Base-by-base conservation (phyloP, 2,888 invertebrate genomes). In the Harmothoe impar region DNA sequence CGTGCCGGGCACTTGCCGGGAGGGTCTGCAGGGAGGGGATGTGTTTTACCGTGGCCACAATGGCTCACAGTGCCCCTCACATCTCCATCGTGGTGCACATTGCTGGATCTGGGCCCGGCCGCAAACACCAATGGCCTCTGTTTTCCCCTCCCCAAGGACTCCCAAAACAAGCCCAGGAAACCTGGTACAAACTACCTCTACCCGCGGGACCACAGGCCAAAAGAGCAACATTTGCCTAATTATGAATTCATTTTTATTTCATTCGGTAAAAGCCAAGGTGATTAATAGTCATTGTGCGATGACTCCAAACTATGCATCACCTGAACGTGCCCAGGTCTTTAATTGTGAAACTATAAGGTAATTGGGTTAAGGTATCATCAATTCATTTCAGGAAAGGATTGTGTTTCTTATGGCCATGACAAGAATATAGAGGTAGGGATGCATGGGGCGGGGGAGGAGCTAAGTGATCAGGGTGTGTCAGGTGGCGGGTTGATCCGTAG, bases 401-500 rank as follows among this genome's bases (percentile, higher is more conserved):
- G 43, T 43, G 10, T 10, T 10, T 43, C n/a, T 43, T 43, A 3
- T 43, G 43, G 3, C 43, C 43, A 43, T 43, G 43, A 43, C 43
- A 43, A 10, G 43, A 43, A 43, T 43, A 10, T 43, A 43, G 10
- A 43, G 43, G 43, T 43, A 43, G 43, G 43, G 43, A 43, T 10
- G 43, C 10, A 43, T 77, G 17, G 77, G n/a, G 77, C 10, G 17
- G 29, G 5, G 77, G 43, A 15, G 25, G 77, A 77, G 25, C 31
- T 25, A 29, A 31, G 77, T 77, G 77, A 77, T 77, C 17, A 31
- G 31, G 77, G 81, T 7, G 81, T 81, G 81, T 81, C 35, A 35
- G 81, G 81, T 81, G 81, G 81, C 35, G 10, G 81, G 43, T 17
- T 72, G 72, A 72, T 72, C 72, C 72, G 81, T 33, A 1, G 33